Conservation (phyloP, 2,113 vertebrate species). For the Galbula dea region DNA sequence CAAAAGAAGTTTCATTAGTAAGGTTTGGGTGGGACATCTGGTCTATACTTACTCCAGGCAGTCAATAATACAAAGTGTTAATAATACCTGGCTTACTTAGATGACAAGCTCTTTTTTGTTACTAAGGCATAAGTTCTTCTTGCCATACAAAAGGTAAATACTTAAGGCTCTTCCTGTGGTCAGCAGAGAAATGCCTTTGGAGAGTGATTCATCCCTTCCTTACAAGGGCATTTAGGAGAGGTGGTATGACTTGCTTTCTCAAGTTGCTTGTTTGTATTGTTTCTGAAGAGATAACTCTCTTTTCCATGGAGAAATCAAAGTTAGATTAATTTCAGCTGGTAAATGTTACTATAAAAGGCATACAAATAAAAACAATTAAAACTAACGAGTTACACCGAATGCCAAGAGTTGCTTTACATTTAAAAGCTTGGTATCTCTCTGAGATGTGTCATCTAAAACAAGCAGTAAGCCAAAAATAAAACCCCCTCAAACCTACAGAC, state of each 20-base stretch:
- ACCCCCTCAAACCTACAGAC: neutral
- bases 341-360: neutral
- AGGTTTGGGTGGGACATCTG: neutral
- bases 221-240: neutral
- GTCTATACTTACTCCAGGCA: neutral
- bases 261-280: neutral
- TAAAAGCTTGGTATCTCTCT: neutral
- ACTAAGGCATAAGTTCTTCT: neutral
- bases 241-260: neutral
- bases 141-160: neutral
- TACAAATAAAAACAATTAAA: slow-evolving; percentile 22
- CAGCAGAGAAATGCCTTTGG: neutral
- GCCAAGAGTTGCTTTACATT: neutral
- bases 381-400: neutral
- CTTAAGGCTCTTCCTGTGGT: neutral
- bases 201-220: neutral
- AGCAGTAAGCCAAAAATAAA: too few relatives aligned
- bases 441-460: slow-evolving; percentile 2
- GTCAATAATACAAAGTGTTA: neutral
- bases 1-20: slow-evolving; percentile 21
- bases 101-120: neutral
- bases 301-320: neutral
- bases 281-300: neutral
- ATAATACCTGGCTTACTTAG: neutral
- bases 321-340: neutral